phyloP scores from a whole-genome alignment of 30 jellyfish, hydroid and myxozoan species.

The Aurelia coerulea region DNA sequence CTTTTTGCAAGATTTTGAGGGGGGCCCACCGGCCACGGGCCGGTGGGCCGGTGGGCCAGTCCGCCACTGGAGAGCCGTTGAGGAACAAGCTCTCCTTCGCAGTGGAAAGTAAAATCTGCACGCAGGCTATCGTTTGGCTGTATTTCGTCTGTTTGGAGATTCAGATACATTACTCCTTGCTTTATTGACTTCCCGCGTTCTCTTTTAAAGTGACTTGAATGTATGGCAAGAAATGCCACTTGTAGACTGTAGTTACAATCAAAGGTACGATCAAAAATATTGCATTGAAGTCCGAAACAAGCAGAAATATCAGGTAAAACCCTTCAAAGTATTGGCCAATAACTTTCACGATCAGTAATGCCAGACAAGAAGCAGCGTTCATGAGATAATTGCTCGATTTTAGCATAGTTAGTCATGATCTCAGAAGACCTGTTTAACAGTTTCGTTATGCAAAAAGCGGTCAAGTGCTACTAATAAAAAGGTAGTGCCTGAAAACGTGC shows the following conservation, averaged over 20 bases:
- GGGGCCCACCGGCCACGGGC: too few species aligned
- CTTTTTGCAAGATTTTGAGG: too few species aligned
- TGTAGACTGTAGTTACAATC: neutral
- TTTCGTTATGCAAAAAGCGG: conserved; percentile 52
- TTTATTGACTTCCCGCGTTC: conserved; percentile 22
- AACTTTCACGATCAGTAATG: neutral
- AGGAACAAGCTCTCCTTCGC: too few species aligned
- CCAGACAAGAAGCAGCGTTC: conserved; percentile 7
- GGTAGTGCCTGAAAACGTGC: conserved; percentile 39
- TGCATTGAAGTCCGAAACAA: conserved; percentile 16
- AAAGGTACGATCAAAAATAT: neutral
- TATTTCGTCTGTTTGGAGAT: conserved; percentile 6
- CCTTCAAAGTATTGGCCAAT: neutral
- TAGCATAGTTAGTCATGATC: conserved; percentile 12
- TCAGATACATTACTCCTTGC: neutral
- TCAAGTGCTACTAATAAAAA: conserved; percentile 30
- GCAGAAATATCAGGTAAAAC: neutral
- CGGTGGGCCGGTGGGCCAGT: too few species aligned
- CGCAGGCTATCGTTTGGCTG: neutral
- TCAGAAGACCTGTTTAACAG: conserved; percentile 25
- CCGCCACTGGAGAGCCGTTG: too few species aligned
- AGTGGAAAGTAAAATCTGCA: too few species aligned
- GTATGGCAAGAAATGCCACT: conserved; percentile 28
- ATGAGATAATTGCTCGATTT: conserved; percentile 14
- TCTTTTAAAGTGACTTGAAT: conserved; percentile 9